These are phyloP conservation scores for Charaxes varanes DNA, from an alignment of 1,140 invertebrate genomes.

Conservation along the genomic window DNA sequence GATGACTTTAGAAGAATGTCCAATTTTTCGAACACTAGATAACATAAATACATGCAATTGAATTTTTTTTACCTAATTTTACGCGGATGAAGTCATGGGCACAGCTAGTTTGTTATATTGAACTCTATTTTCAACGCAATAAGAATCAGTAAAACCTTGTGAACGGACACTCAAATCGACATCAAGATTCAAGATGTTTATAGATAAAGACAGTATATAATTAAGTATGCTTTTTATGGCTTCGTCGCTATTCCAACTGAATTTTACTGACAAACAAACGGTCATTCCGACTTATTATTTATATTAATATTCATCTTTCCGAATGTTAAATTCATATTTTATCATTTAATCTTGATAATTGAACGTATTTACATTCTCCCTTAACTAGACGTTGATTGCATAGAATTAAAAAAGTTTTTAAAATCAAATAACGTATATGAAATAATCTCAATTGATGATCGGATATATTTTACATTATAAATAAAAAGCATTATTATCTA, in stretches of 20 bases:
- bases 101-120: slow-evolving; percentile 2
- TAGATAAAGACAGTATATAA: slow-evolving; percentile 18
- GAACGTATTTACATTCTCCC: too few relatives aligned
- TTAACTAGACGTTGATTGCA: too few relatives aligned
- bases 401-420: too few relatives aligned
- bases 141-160: slow-evolving; percentile 2
- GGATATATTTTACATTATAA: too few relatives aligned
- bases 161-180: slow-evolving; percentile 8
- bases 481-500: too few relatives aligned
- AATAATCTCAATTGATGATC: too few relatives aligned
- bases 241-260: slow-evolving; percentile 17
- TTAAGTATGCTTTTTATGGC: slow-evolving; percentile 18
- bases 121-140: slow-evolving; percentile 4
- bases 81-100: too few relatives aligned
- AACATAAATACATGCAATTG: too few relatives aligned
- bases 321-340: not conserved
- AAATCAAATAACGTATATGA: too few relatives aligned
- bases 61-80: too few relatives aligned
- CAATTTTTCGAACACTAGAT: not conserved
- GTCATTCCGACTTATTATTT: slow-evolving; percentile 15
- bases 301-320: slow-evolving; percentile 12
- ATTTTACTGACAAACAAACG: slow-evolving; percentile 11
- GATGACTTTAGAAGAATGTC: too few relatives aligned
- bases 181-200: slow-evolving; percentile 18
- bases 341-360: too few relatives aligned